phyloP scores from a whole-genome alignment of 2,888 invertebrate species.

The Eupithecia tripunctaria region DNA sequence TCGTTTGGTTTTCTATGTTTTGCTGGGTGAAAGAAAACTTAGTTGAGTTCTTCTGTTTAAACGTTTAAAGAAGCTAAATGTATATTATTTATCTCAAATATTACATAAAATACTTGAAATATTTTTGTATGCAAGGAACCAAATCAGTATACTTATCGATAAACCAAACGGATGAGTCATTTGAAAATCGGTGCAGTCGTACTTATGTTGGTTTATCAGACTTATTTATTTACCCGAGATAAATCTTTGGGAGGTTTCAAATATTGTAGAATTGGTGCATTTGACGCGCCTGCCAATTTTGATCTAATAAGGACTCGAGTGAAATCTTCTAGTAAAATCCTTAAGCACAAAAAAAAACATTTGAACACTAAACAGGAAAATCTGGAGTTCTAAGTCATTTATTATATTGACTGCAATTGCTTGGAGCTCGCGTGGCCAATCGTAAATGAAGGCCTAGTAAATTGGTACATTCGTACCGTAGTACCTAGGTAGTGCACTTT shows the following conservation, averaged over 20 bases:
- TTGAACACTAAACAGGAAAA: neutral
- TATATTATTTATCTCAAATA: neutral
- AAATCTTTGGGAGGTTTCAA: neutral
- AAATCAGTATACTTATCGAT: no score
- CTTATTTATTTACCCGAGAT: neutral
- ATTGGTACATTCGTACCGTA: neutral
- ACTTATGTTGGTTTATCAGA: neutral
- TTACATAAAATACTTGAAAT: no score
- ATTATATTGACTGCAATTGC: conserved; percentile 25
- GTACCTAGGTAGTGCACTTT: conserved; percentile 5
- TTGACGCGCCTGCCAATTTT: no score
- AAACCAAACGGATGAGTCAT: neutral
- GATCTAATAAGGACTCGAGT: neutral
- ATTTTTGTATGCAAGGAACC: neutral
- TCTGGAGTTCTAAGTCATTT: neutral
- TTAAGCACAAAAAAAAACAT: neutral
- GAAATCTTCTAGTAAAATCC: neutral
- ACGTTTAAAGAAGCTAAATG: neutral
- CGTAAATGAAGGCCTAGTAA: conserved; percentile 26
- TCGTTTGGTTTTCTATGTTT: neutral
- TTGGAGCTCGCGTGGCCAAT: conserved; percentile 36
- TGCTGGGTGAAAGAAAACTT: neutral
- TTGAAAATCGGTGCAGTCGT: neutral
- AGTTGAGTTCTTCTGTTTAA: neutral
- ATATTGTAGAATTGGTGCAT: neutral